Base-by-base conservation (phyloP, 2,113 vertebrate species). In the Pipa parva region DNA sequence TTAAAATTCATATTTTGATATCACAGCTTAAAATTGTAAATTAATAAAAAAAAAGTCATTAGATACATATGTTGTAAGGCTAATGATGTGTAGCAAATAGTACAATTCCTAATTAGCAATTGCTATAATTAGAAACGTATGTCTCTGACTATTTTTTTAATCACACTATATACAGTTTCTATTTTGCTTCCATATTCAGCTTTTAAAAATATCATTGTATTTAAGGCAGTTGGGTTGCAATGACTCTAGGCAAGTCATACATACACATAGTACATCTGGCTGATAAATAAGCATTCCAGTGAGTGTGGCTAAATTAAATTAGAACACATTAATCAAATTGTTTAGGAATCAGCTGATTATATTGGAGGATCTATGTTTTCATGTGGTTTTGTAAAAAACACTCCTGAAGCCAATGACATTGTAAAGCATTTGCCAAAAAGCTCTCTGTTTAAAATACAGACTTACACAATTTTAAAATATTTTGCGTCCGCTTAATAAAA, bases 111-210 rank as follows among this genome's bases (percentile, higher is more conserved):
- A 42, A 42, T 42, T 42, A 42, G 39, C 39, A 15, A 42, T n/a
- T n/a, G 5, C 39, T 18, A 42, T 42, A 42, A 42, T 42, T 42
- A 15, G 39, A 42, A 15, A 42, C 7, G 39, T n/a, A 42, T 42
- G 39, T 42, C 6, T 42, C 13, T n/a, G 11, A 42, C n/a, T 13
- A 4, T 4, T 42, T 42, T n/a, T n/a, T 15, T 7, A 15, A n/a
- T 42, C 15, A 31, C 29, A 31, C 29, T n/a, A n/a, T n/a, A 39
- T 39, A 1, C 17, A 54, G 52, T 63, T 36, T 25, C 25, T 7
- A 36, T 63, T n/a, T 50, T 33, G 2, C 48, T 22, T 49, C 24
- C 28, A 39, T 28, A 28, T 54, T 63, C 24, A 42, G 61, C 61
- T 37, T 1, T 55, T 54, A 20, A 13, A n/a, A 10, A 36, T 17